Conservation (phyloP, 2,797 vertebrate species). For the Dendrocincla fuliginosa region DNA sequence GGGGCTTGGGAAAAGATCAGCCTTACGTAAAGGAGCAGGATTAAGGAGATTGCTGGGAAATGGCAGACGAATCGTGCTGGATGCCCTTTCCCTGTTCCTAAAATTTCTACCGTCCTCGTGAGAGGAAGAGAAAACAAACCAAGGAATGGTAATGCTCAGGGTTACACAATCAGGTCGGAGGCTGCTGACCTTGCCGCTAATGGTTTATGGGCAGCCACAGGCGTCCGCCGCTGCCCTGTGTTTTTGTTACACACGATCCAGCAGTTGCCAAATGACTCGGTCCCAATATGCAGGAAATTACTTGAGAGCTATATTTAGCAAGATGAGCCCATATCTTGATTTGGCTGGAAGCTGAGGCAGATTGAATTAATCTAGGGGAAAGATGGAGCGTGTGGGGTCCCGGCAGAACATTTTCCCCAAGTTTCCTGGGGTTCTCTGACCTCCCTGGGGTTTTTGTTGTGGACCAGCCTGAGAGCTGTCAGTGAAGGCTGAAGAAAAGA, state of each 20-base stretch:
- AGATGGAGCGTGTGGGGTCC: not conserved
- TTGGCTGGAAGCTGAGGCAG: conserved; percentile 61
- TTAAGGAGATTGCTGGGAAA: conserved; percentile 55
- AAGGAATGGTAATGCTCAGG: conserved; percentile 21
- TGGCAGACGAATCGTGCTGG: conserved; percentile 1
- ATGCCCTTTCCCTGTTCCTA: conserved; percentile 53
- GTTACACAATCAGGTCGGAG: conserved; percentile 68
- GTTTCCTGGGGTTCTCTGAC: not conserved
- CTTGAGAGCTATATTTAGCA: conserved; percentile 45
- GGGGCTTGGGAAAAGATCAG: not conserved
- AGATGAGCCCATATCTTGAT: conserved; percentile 56
- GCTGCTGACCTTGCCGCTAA: conserved; percentile 64
- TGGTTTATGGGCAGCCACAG: conserved; percentile 63
- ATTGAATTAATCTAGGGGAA: conserved; percentile 54
- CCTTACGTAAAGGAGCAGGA: not conserved
- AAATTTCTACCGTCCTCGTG: conserved; percentile 48
- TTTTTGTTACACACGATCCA: conserved; percentile 24
- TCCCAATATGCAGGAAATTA: conserved; percentile 52
- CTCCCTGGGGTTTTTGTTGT: not conserved
- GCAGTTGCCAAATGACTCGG: not conserved
- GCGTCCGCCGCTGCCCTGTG: not conserved
- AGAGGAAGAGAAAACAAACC: conserved; percentile 68
- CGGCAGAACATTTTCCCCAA: not conserved
- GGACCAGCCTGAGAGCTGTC: not conserved
- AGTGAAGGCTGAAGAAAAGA: not conserved